Conservation (phyloP, 2,888 invertebrate genomes). For the Perizoma affinitatum region DNA sequence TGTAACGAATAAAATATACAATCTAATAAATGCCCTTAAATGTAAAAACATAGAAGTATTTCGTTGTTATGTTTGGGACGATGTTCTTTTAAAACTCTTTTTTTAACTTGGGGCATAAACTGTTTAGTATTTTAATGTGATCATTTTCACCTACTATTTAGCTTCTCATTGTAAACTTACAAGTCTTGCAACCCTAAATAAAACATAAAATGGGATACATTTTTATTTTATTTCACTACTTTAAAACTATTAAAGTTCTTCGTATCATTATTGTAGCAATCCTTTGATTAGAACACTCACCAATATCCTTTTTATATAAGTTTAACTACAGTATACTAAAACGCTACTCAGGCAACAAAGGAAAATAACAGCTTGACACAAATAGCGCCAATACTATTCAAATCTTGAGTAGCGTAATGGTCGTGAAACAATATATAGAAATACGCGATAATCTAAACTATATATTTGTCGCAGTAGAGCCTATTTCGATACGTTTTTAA, state of each 20-base stretch:
- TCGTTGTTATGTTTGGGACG: slow-evolving; percentile 22
- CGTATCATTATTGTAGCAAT: slow-evolving; percentile 6
- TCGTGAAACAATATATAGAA: slow-evolving; percentile 8
- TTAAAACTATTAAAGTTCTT: slow-evolving; percentile 1
- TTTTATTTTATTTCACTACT: slow-evolving; percentile 12
- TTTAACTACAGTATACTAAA: too few species aligned
- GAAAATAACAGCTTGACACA: too few species aligned
- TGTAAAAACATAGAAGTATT: slow-evolving; percentile 13
- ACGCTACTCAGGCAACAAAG: too few species aligned
- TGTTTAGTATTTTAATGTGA: slow-evolving; percentile 19
- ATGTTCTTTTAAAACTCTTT: not conserved
- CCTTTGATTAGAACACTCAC: slow-evolving; percentile 7
- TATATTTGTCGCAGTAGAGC: slow-evolving; percentile 8
- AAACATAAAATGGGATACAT: slow-evolving; percentile 13
- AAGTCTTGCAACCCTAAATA: slow-evolving; percentile 17
- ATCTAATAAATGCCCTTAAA: slow-evolving; percentile 1
- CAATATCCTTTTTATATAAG: too few species aligned
- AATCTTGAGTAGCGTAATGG: too few species aligned
- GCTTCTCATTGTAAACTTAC: slow-evolving; percentile 17
- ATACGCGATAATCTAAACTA: slow-evolving; percentile 12
- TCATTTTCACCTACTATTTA: slow-evolving; percentile 16
- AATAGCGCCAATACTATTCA: too few species aligned
- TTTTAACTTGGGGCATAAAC: slow-evolving; percentile 13
- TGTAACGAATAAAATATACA: slow-evolving; percentile 32
- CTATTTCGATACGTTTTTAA: slow-evolving; percentile 25